phyloP scores from a whole-genome alignment of 2,113 vertebrate genomes.

The Trematomus loennbergii region DNA sequence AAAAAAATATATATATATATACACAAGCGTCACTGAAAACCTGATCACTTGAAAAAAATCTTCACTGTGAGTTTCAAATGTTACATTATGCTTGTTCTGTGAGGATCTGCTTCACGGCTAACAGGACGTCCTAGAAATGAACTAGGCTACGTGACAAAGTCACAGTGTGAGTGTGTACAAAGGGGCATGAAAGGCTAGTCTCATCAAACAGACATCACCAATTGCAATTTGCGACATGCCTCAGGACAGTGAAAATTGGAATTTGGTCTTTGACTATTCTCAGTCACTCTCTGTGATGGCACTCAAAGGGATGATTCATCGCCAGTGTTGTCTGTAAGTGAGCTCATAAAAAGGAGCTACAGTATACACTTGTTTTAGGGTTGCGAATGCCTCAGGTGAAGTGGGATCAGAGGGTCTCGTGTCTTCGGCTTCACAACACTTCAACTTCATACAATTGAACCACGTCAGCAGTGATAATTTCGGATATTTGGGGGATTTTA shows the following conservation, averaged over 20 bases:
- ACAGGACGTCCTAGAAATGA: not conserved
- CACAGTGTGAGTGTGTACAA: slow-evolving; percentile 6
- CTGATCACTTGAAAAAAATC: not conserved
- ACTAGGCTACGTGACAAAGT: not conserved
- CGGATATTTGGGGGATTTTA: slow-evolving; percentile 13
- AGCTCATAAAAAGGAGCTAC: slow-evolving; percentile 3
- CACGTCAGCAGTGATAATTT: slow-evolving; percentile 25
- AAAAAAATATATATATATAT: no score
- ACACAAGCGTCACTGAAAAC: not conserved
- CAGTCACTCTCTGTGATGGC: slow-evolving; percentile 5
- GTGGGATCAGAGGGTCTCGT: slow-evolving; percentile 18
- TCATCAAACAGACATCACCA: slow-evolving; percentile 12
- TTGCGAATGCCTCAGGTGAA: not conserved
- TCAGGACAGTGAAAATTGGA: not conserved
- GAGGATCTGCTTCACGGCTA: not conserved
- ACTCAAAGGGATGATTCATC: slow-evolving; percentile 38
- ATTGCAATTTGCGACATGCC: slow-evolving; percentile 9
- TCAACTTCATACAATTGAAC: slow-evolving; percentile 21
- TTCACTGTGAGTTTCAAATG: slow-evolving; percentile 5
- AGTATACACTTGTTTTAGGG: slow-evolving; percentile 21
- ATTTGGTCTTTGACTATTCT: slow-evolving; percentile 15
- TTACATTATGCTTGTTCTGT: not conserved
- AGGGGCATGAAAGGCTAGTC: not conserved
- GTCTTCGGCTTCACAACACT: slow-evolving; percentile 12
- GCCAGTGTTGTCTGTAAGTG: not conserved